Conservation (phyloP, 2,888 invertebrate species). For the Erynnis tages region DNA sequence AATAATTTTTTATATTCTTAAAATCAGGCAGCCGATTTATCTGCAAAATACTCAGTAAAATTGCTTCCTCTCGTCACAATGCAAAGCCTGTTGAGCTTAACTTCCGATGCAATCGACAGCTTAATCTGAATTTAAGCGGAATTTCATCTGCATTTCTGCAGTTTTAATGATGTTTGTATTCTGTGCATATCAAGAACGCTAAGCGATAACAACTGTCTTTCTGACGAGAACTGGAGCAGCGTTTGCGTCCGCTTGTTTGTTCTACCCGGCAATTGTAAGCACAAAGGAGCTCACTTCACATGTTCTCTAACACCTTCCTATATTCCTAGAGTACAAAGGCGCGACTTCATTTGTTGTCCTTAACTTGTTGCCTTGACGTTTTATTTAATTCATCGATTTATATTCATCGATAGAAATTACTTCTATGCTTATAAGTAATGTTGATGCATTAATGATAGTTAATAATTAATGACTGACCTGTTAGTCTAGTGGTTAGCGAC, state of each 20-base stretch:
- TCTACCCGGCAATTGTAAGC: background rate
- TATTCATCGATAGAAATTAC: too few species aligned
- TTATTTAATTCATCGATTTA: too few species aligned
- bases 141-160: constrained; percentile 22
- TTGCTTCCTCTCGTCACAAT: constrained; percentile 14
- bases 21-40: background rate
- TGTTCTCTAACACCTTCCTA: background rate
- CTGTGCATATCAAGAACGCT: constrained; percentile 4
- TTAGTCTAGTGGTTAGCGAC: too few species aligned
- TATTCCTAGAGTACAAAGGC: too few species aligned
- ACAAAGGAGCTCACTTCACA: constrained; percentile 4
- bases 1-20: background rate
- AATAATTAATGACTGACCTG: too few species aligned
- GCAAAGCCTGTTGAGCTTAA: constrained; percentile 3
- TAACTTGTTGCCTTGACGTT: too few species aligned
- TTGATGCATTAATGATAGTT: too few species aligned
- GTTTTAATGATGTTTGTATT: constrained; percentile 18
- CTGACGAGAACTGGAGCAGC: constrained; percentile 5
- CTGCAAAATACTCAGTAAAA: background rate
- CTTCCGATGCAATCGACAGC: constrained; percentile 14
- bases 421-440: too few species aligned
- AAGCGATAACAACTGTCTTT: constrained; percentile 10
- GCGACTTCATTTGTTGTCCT: too few species aligned
- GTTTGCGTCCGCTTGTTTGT: constrained; percentile 11
- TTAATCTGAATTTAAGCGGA: constrained; percentile 14